Conservation (phyloP, 2,888 invertebrate species). For the Embidobia sp. region DNA sequence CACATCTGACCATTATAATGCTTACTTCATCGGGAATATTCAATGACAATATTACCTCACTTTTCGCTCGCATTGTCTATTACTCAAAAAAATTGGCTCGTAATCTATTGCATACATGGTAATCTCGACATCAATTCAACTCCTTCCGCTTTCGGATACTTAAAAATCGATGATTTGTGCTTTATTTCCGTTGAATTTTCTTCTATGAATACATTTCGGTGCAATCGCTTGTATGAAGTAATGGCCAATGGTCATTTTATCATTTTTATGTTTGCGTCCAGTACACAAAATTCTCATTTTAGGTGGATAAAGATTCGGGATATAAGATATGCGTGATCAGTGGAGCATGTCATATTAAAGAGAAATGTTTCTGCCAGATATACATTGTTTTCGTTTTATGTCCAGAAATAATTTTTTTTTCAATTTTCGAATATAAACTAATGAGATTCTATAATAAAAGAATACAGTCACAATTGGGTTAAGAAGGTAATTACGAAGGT, state of each 20-base stretch:
- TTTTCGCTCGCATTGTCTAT: constrained; percentile 38
- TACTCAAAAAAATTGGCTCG: constrained; percentile 44
- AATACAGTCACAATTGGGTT: too few species aligned
- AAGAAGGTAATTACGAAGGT: too few species aligned
- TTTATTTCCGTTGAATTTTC: constrained; percentile 17
- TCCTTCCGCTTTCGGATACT: constrained; percentile 34
- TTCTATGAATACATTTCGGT: constrained; percentile 39
- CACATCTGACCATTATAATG: constrained; percentile 61
- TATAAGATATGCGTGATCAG: constrained; percentile 10
- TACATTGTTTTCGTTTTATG: not conserved
- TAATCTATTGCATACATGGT: constrained; percentile 41
- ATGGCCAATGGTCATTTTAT: constrained; percentile 61
- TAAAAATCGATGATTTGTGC: constrained; percentile 37
- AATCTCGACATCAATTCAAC: constrained; percentile 23
- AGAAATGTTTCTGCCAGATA: not conserved
- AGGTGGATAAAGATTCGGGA: constrained; percentile 14
- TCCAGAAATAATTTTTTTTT: too few species aligned
- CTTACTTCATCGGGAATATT: constrained; percentile 47
- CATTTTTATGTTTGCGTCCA: constrained; percentile 50
- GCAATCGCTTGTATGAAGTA: constrained; percentile 41
- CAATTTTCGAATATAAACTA: too few species aligned
- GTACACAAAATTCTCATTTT: constrained; percentile 40
- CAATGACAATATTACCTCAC: constrained; percentile 59
- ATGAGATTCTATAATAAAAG: too few species aligned
- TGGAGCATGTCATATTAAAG: constrained; percentile 1